Evolutionary conservation across 2,113 vertebrate species (phyloP).

Genomic region (Choloepus hoffmanni): DNA sequence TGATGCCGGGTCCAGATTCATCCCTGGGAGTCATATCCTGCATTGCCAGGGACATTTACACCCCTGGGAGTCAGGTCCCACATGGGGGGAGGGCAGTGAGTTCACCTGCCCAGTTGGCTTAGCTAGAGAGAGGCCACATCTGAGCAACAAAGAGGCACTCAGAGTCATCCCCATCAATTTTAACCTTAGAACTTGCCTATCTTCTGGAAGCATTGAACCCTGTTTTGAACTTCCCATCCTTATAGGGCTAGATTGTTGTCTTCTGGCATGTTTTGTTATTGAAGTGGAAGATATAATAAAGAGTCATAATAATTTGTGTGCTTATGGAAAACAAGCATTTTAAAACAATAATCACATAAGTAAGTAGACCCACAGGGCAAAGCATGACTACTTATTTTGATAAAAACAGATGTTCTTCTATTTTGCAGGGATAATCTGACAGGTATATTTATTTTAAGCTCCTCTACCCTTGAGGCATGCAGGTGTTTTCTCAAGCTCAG

Average conservation of each 20-base stretch:
- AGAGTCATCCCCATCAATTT: too few relatives aligned
- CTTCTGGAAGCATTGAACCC: neutral
- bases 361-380: neutral
- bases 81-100: too few relatives aligned
- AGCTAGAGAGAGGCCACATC: too few relatives aligned
- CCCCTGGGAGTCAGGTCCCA: too few relatives aligned
- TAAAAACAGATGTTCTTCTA: neutral
- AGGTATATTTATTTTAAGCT: neutral
- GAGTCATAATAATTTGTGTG: neutral
- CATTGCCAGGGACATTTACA: too few relatives aligned
- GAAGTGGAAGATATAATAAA: neutral
- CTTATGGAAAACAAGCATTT: fast-evolving
- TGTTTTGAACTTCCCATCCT: neutral
- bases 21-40: too few relatives aligned
- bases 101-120: too few relatives aligned
- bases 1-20: too few relatives aligned
- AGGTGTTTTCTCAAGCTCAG: neutral
- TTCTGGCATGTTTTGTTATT: neutral
- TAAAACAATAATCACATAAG: neutral
- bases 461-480: too few relatives aligned
- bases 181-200: neutral
- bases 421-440: neutral
- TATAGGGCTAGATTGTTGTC: fast-evolving
- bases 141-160: too few relatives aligned
- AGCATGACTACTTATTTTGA: neutral